Percentiles rank a stretch among this genome's conserved stretches.
Conservation (phyloP, 2,888 invertebrate genomes). For the Scaptodrosophila latifasciaeformis region DNA sequence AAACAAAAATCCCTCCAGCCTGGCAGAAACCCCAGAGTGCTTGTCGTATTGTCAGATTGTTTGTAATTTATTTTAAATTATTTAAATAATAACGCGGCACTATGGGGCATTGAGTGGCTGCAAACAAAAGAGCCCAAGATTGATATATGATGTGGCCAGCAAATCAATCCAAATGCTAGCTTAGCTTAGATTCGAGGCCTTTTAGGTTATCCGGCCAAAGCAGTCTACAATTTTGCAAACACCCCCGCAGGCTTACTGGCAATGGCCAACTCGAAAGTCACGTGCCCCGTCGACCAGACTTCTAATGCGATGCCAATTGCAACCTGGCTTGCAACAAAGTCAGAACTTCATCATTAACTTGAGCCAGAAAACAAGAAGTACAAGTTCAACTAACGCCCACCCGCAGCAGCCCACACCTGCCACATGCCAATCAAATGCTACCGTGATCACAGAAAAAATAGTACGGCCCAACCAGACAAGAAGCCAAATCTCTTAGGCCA, state of each 20-base stretch:
- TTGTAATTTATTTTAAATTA: neutral
- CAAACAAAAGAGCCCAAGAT: neutral
- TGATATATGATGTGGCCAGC: constrained; percentile 26
- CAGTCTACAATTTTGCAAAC: constrained; percentile 41
- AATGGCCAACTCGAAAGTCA: neutral
- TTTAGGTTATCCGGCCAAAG: neutral
- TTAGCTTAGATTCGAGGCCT: constrained; percentile 28
- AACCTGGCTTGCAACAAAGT: neutral
- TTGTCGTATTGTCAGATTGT: too few relatives aligned
- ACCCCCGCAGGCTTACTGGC: constrained; percentile 36
- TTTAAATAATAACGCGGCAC: neutral
- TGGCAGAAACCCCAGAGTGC: too few relatives aligned
- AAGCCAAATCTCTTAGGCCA: constrained; percentile 18
- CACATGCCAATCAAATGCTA: constrained; percentile 40
- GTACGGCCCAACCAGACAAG: neutral
- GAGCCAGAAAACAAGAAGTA: neutral
- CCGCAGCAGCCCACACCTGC: constrained; percentile 8
- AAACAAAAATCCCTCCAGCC: too few relatives aligned
- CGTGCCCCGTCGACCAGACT: neutral
- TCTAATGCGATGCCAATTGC: too few relatives aligned
- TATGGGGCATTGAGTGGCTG: neutral
- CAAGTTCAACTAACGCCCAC: neutral
- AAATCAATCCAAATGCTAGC: constrained; percentile 44
- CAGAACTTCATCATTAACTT: neutral
- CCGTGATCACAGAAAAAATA: constrained; percentile 8